Percentiles rank a stretch among this genome's conserved stretches.
Evolutionary conservation across 2,797 vertebrate genomes (phyloP).

Genomic region (Sebastiscus tertius): DNA sequence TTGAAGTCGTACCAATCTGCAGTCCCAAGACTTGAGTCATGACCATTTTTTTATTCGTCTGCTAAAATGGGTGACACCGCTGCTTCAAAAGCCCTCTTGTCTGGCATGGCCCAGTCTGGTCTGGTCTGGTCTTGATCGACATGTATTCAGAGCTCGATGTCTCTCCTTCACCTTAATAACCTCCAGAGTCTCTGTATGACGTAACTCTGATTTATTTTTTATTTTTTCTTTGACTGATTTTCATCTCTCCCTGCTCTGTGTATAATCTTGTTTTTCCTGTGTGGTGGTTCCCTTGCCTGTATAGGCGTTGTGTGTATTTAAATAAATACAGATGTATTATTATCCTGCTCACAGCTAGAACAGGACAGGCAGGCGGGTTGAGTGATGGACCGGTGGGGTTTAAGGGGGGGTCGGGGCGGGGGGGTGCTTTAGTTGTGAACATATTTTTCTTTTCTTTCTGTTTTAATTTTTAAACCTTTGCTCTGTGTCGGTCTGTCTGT

Average conservation of each 20-base stretch:
- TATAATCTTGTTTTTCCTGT: constrained; percentile 89
- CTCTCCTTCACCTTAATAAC: constrained; percentile 57
- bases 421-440: constrained; percentile 41
- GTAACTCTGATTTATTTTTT: constrained; percentile 49
- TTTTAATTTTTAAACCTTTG: constrained; percentile 8
- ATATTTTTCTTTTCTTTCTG: not conserved
- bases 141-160: constrained; percentile 48
- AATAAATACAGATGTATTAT: constrained; percentile 56
- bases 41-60: constrained; percentile 42
- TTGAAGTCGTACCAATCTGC: not conserved
- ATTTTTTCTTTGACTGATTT: constrained; percentile 59
- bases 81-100: not conserved
- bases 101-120: constrained; percentile 31
- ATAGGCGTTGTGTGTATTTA: constrained; percentile 71
- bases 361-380: constrained; percentile 81
- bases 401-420: not conserved
- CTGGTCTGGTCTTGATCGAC: constrained; percentile 66
- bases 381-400: constrained; percentile 54
- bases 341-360: constrained; percentile 91
- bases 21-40: not conserved
- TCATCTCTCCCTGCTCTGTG: constrained; percentile 83
- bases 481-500: constrained; percentile 50
- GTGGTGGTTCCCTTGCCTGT: constrained; percentile 74
- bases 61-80: constrained; percentile 7
- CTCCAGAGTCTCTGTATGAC: constrained; percentile 63